Evolutionary conservation across 2,888 invertebrate species (phyloP).

Genomic region (Rhamnusium bicolor): DNA sequence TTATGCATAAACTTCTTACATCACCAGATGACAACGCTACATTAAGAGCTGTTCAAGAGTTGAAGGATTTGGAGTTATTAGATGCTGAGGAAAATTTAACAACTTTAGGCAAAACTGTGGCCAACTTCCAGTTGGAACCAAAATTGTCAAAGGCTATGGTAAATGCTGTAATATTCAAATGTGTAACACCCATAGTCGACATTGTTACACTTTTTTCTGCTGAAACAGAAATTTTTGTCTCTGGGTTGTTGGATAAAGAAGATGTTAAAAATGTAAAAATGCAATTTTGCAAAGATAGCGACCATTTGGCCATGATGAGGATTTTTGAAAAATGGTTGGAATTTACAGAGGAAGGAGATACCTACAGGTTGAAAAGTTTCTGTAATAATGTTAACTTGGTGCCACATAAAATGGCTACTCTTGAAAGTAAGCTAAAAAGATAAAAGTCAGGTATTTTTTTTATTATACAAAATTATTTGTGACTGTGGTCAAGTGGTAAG

Average conservation of each 20-base stretch:
- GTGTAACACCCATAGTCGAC: conserved; percentile 73
- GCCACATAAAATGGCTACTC: conserved; percentile 72
- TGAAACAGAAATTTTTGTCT: conserved; percentile 74
- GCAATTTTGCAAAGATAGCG: conserved; percentile 74
- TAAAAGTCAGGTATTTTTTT: neutral
- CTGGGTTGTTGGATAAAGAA: conserved; percentile 71
- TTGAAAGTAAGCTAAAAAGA: conserved; percentile 71
- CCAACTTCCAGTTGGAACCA: conserved; percentile 75
- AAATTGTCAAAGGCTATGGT: conserved; percentile 76
- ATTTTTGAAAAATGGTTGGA: conserved; percentile 74
- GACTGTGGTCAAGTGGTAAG: too few relatives aligned
- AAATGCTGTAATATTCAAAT: conserved; percentile 75
- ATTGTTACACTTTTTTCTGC: conserved; percentile 71
- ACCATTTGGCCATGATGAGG: conserved; percentile 76
- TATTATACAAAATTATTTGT: too few relatives aligned
- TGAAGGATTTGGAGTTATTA: conserved; percentile 75
- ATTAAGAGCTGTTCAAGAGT: conserved; percentile 75
- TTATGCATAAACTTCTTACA: conserved; percentile 77
- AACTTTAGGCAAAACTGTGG: conserved; percentile 73
- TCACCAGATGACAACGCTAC: conserved; percentile 75
- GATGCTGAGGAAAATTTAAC: conserved; percentile 78
- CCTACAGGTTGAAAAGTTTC: conserved; percentile 66
- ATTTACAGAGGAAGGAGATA: conserved; percentile 59
- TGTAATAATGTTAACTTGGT: conserved; percentile 71
- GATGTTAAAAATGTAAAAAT: conserved; percentile 73